Evolutionary conservation across 2,888 invertebrate genomes (phyloP).

Genomic region (Euclidia mi): DNA sequence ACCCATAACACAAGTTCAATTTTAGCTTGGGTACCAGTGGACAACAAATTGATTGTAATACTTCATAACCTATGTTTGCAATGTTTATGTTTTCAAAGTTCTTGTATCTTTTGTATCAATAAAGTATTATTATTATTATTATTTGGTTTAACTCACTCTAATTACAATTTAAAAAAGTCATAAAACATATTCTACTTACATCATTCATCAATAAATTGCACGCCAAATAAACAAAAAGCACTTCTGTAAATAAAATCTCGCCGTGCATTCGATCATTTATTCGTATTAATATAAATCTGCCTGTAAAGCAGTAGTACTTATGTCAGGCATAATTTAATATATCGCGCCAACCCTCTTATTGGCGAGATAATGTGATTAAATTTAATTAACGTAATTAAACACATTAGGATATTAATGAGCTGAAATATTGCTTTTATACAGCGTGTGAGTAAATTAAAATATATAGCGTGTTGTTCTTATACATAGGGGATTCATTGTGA

Average conservation of each 20-base stretch:
- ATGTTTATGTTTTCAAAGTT: too few relatives aligned
- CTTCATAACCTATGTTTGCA: too few relatives aligned
- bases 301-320: constrained; percentile 34
- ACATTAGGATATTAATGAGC: constrained; percentile 47
- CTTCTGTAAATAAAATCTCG: not conserved
- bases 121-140: too few relatives aligned
- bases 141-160: too few relatives aligned
- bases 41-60: too few relatives aligned
- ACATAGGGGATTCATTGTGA: constrained; percentile 24
- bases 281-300: constrained; percentile 31
- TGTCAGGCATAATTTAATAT: constrained; percentile 55
- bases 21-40: too few relatives aligned
- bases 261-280: constrained; percentile 24
- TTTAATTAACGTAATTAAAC: constrained; percentile 65
- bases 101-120: too few relatives aligned
- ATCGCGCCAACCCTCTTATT: constrained; percentile 54
- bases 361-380: constrained; percentile 61
- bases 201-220: too few relatives aligned
- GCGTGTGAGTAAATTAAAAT: constrained; percentile 20
- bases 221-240: not conserved
- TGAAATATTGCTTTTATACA: constrained; percentile 39
- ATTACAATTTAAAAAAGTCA: too few relatives aligned
- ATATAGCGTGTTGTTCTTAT: constrained; percentile 19
- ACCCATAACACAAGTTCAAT: too few relatives aligned
- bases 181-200: too few relatives aligned